Percentiles rank a stretch among this genome's conserved stretches.
Evolutionary conservation across 2,113 vertebrate species (phyloP).

Genomic region (Cebus imitator): DNA sequence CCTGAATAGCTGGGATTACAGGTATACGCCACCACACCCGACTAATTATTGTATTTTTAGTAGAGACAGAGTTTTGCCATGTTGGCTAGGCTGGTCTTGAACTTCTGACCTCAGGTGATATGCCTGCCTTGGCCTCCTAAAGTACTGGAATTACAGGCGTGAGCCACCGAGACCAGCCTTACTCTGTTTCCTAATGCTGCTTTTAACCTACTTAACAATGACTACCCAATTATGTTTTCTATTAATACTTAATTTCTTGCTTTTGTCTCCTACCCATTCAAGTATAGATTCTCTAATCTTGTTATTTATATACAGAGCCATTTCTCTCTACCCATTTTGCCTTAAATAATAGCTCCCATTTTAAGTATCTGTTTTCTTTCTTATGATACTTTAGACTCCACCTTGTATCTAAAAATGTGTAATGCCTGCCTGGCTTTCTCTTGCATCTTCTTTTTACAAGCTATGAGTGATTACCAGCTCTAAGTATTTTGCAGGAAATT

Average conservation of each 20-base stretch:
- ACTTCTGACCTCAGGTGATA: too few relatives aligned
- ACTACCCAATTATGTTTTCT: background rate
- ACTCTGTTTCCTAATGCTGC: background rate
- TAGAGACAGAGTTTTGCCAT: too few relatives aligned
- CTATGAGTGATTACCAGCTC: background rate
- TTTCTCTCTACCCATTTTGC: background rate
- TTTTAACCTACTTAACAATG: background rate
- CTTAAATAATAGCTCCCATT: background rate
- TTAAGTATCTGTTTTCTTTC: background rate
- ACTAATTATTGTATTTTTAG: too few relatives aligned
- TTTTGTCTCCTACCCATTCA: background rate
- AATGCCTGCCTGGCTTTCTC: background rate
- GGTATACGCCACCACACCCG: too few relatives aligned
- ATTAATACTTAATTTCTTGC: background rate
- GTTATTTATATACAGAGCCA: background rate
- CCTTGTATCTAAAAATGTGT: background rate
- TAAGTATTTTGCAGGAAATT: background rate
- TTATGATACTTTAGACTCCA: background rate
- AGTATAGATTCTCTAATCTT: background rate
- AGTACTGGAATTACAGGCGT: too few relatives aligned
- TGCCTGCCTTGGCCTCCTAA: too few relatives aligned
- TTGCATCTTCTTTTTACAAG: background rate
- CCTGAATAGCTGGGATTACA: too few relatives aligned
- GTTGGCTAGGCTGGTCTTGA: too few relatives aligned
- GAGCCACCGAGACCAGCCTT: background rate